Conservation (phyloP, 2,113 vertebrate species). For the Pontoporia blainvillei region DNA sequence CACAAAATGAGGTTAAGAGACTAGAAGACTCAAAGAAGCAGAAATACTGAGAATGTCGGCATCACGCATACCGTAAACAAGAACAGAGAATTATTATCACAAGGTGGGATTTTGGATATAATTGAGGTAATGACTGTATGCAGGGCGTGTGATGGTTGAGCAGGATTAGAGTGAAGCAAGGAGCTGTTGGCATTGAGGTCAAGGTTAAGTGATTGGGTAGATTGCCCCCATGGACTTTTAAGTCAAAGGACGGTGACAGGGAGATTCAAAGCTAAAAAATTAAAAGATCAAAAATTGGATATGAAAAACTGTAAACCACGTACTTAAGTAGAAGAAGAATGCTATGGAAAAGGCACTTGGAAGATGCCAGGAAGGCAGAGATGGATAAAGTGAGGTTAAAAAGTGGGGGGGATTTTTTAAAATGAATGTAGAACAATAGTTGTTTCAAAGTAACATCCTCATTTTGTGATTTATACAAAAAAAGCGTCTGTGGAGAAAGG, state of each 20-base stretch:
- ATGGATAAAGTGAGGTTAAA: neutral
- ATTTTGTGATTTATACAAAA: neutral
- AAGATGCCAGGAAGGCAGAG: neutral
- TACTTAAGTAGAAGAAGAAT: neutral
- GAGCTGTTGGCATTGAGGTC: neutral
- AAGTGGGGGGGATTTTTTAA: neutral
- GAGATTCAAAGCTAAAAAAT: neutral
- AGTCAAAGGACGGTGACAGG: neutral
- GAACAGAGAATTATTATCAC: neutral
- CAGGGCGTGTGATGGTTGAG: neutral
- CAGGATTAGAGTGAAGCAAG: too few species aligned
- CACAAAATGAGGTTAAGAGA: neutral
- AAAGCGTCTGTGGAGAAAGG: neutral
- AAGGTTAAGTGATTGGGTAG: neutral
- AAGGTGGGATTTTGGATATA: neutral
- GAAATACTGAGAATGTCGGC: neutral
- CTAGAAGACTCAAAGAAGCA: neutral
- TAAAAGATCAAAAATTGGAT: neutral
- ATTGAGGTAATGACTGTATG: neutral
- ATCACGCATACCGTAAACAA: neutral
- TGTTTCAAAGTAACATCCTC: neutral
- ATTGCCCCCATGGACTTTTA: neutral
- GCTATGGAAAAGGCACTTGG: neutral
- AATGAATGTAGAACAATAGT: neutral
- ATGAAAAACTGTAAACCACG: neutral